Base-by-base conservation (phyloP, 2,888 invertebrate species). In the Andrena marginata region DNA sequence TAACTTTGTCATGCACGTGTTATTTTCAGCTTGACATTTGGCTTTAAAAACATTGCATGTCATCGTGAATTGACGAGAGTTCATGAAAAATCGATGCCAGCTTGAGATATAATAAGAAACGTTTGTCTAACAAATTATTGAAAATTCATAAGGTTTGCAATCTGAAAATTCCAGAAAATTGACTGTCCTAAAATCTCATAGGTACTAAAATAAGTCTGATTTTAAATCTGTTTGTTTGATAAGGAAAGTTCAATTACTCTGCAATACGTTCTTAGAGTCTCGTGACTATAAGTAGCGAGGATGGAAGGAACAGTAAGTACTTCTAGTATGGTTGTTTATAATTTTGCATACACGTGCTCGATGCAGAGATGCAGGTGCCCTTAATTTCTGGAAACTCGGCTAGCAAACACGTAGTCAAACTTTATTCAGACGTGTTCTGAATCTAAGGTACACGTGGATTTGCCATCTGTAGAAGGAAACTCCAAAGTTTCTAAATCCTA, bases 381-480 rank as follows among this genome's bases (percentile, higher is more conserved):
- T 23, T 54, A 54, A 54, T 54, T 54, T 54, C 54, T n/a, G 20
- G 54, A 54, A 54, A 54, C 54, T 54, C 20, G 20, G 54, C 54
- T 23, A 20, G 54, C 54, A 54, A 54, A 54, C 54, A 20, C 54
- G 54, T 54, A 54, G 54, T 54, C 20, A 54, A 54, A 54, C 54
- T 54, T 54, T 23, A 54, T 54, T 54, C 54, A 54, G 54, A 54
- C 54, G 54, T 54, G 54, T 10, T 8, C 54, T 54, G 54, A 54
- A 54, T 54, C 20, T 54, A 23, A 54, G 8, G 20, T 54, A 8
- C 23, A 54, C 54, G 20, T 20, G 20, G 54, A 54, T 54, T 54
- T 54, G 20, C 54, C 54, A 10, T 54, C 54, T 54, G 20, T 10
- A 54, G 54, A 54, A 20, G 54, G 54, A 8, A 54, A n/a, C 20